Percentiles rank a stretch among this genome's conserved stretches.
phyloP scores from a whole-genome alignment of 1,140 invertebrate genomes.

The Potamilus streckersoni region DNA sequence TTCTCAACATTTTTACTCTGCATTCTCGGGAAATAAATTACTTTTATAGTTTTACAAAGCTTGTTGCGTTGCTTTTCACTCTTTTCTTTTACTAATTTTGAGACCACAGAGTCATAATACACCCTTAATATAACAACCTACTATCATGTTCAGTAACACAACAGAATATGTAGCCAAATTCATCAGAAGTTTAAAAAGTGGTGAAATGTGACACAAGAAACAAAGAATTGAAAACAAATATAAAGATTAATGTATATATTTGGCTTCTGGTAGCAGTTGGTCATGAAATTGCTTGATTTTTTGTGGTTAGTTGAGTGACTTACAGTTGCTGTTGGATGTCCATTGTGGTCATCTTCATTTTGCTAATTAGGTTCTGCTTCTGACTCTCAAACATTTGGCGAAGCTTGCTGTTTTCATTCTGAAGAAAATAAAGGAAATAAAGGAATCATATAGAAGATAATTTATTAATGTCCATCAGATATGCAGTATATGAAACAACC shows the following conservation, averaged over 20 bases:
- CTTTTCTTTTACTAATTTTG: too few species aligned
- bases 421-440: slow-evolving; percentile 17
- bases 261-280: background rate
- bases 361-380: slow-evolving; percentile 48
- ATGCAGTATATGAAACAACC: background rate
- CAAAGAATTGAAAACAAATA: too few species aligned
- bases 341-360: slow-evolving; percentile 44
- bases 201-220: too few species aligned
- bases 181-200: too few species aligned
- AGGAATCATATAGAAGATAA: background rate
- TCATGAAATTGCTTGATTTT: background rate
- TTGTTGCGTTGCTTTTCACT: too few species aligned
- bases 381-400: slow-evolving; percentile 51
- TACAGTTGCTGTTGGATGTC: slow-evolving; percentile 56
- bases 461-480: background rate
- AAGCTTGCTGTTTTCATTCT: slow-evolving; percentile 51
- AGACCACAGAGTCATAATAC: too few species aligned
- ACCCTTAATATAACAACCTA: too few species aligned
- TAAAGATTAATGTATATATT: background rate
- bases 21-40: too few species aligned
- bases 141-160: too few species aligned
- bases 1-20: too few species aligned
- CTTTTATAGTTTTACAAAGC: too few species aligned
- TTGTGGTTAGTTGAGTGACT: slow-evolving; percentile 13
- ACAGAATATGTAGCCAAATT: too few species aligned